A percentile compares a stretch with the other conserved stretches of the same genome.
phyloP scores from a whole-genome alignment of 2,888 invertebrate genomes.

The Blastobasis adustella region DNA sequence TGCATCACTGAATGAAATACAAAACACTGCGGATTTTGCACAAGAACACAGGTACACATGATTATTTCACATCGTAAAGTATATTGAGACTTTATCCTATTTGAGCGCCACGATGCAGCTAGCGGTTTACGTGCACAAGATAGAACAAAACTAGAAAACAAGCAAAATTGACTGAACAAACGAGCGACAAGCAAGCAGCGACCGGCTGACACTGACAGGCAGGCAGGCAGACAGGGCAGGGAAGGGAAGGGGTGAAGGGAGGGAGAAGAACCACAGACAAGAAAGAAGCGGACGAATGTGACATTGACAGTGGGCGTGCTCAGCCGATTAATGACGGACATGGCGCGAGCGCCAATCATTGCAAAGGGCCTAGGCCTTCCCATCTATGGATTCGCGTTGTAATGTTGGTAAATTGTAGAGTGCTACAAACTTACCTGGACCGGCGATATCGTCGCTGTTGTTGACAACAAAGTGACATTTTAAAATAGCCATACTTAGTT shows the following conservation, averaged over 20 bases:
- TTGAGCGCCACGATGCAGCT: constrained; percentile 41
- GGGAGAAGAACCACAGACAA: background rate
- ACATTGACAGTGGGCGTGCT: background rate
- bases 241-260: background rate
- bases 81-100: constrained; percentile 20
- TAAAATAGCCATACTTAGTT: no score
- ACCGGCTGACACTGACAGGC: constrained; percentile 14
- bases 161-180: constrained; percentile 10
- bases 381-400: no score
- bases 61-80: constrained; percentile 15
- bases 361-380: no score
- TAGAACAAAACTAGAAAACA: constrained; percentile 44
- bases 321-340: background rate
- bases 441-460: no score
- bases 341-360: no score
- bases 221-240: constrained; percentile 1
- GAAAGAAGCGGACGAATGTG: no score
- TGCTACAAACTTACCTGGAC: no score
- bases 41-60: constrained; percentile 24
- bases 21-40: constrained; percentile 27
- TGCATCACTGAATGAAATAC: constrained; percentile 30
- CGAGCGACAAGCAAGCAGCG: constrained; percentile 1
- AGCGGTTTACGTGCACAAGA: constrained; percentile 32
- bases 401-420: no score
- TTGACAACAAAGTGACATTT: no score